A percentile compares a stretch with the other conserved stretches of the same genome.
Conservation (phyloP, 1,140 invertebrate species). For the Kradibia gibbosae region DNA sequence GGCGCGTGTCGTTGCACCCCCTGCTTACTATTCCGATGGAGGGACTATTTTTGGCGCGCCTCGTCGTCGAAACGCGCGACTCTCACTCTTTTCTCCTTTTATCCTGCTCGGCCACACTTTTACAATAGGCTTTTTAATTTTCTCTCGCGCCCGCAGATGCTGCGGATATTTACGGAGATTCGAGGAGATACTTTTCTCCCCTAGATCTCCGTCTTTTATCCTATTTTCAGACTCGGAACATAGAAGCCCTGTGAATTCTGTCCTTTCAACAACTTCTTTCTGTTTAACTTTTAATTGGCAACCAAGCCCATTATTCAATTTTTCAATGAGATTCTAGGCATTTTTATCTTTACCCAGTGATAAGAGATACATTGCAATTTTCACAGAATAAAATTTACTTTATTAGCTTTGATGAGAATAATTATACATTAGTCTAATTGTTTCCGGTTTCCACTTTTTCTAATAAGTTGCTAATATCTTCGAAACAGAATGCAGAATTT, state of each 20-base stretch:
- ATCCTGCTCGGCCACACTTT: not conserved
- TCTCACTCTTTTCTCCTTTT: not conserved
- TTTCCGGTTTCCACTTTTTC: too few relatives aligned
- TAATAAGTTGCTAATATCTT: too few relatives aligned
- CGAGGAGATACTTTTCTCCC: not conserved
- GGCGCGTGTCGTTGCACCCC: slow-evolving; percentile 62
- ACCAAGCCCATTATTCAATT: too few relatives aligned
- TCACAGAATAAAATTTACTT: too few relatives aligned
- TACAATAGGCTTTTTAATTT: not conserved
- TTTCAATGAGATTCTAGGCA: too few relatives aligned
- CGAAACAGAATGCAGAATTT: too few relatives aligned
- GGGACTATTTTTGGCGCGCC: slow-evolving; percentile 64
- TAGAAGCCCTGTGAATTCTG: not conserved
- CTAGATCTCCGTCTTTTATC: not conserved
- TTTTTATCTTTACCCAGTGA: too few relatives aligned
- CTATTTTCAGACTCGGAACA: not conserved
- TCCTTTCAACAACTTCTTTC: too few relatives aligned
- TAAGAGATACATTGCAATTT: too few relatives aligned
- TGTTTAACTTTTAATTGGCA: too few relatives aligned
- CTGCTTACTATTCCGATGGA: slow-evolving; percentile 40
- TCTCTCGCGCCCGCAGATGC: not conserved
- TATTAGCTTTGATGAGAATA: too few relatives aligned
- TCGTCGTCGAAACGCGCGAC: not conserved
- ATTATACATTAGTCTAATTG: too few relatives aligned
- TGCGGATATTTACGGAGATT: slow-evolving; percentile 10